Evolutionary conservation across 92 coral and sea anemone genomes (phyloP), one percentile per base, ranked within the genome.

Genomic region (Montipora capitata): DNA sequence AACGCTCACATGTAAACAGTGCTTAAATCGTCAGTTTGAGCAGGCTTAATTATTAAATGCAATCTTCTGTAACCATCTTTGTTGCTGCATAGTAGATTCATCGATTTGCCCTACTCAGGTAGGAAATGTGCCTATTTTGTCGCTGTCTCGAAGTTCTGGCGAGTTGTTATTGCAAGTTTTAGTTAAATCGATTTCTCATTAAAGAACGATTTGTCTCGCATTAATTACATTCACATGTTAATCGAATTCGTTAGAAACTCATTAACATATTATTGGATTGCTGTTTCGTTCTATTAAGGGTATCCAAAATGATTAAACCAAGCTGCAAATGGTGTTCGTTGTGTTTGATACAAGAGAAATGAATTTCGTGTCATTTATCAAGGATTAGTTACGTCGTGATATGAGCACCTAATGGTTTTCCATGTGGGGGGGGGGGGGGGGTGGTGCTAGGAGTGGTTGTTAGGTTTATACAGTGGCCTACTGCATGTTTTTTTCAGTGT

Each of bases 271-370:
- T 64, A 64, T 64, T 64, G 69, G 35, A 64, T 64, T 64, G 16
- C 38, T 64, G 38, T 64, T 64, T 64, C 40, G 69, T 64, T 64
- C 69, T 64, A 27, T 64, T 27, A 76, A 76, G 80, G 56, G 67
- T 62, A 62, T 62, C n/a, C 20, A 16, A 13, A 62, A 62, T 62
- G 67, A 13, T 62, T 62, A 62, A 62, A 62, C 67, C 16, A 12
- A 62, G n/a, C 16, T 62, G n/a, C 67, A 62, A 62, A n/a, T n/a
- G n/a, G n/a, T n/a, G n/a, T n/a, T n/a, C n/a, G n/a, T n/a, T n/a
- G n/a, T n/a, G n/a, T n/a, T n/a, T n/a, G n/a, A n/a, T n/a, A n/a
- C n/a, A n/a, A n/a, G n/a, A n/a, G n/a, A n/a, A n/a, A n/a, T n/a
- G n/a, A n/a, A n/a, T n/a, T n/a, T n/a, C n/a, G n/a, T n/a, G n/a